These are phyloP conservation scores for Megalops atlanticus DNA, from an alignment of 2,113 vertebrate species.

Conservation along the genomic window DNA sequence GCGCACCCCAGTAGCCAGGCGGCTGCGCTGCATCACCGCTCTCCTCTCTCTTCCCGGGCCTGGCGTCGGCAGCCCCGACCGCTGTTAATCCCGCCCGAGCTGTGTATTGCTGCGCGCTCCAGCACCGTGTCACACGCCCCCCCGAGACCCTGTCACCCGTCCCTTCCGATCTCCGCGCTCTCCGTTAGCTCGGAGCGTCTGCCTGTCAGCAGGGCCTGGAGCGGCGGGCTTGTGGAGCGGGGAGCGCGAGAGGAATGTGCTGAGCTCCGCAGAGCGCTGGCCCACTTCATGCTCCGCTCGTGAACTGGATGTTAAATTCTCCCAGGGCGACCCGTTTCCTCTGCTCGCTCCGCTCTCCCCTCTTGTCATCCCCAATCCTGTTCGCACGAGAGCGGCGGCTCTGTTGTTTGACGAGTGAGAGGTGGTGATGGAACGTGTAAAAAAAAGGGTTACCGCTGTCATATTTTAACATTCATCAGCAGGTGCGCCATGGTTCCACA, in stretches of 20 bases:
- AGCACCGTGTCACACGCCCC: neutral
- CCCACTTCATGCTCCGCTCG: conserved; percentile 13
- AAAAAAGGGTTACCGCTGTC: neutral
- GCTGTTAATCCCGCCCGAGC: neutral
- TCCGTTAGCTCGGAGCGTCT: no score
- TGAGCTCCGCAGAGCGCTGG: conserved; percentile 12
- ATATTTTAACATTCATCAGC: no score
- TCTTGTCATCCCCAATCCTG: neutral
- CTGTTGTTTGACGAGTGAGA: neutral
- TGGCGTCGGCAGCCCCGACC: neutral
- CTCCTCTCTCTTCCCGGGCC: neutral
- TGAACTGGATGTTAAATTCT: conserved; percentile 20
- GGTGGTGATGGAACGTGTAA: neutral
- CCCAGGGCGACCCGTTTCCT: neutral
- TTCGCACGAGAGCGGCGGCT: neutral
- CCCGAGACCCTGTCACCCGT: conserved; percentile 10
- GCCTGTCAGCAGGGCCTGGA: conserved; percentile 2
- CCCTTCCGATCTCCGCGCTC: neutral
- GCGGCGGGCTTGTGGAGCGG: neutral
- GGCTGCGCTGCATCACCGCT: neutral
- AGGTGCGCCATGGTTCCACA: no score
- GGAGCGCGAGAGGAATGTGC: neutral
- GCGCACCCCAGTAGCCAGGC: no score
- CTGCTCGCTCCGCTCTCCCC: neutral
- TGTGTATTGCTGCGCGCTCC: neutral